A percentile compares a stretch with the other conserved stretches of the same genome.
Conservation (phyloP, 2,888 invertebrate genomes). For the Pachycephus smyrnensis region DNA sequence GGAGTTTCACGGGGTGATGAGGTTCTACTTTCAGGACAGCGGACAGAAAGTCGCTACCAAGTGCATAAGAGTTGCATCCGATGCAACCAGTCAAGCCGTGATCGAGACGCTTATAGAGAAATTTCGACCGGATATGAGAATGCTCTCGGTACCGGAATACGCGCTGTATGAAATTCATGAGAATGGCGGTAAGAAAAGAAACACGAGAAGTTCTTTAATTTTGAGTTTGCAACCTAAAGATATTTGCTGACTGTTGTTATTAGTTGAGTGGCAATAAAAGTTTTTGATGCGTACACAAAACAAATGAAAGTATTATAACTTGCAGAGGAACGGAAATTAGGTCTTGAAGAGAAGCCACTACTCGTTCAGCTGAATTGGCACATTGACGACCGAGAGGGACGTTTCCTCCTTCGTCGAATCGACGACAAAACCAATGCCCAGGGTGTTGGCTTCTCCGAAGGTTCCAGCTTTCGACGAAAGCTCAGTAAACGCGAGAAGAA, state of each 20-base stretch:
- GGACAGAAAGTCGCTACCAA: slow-evolving; percentile 99
- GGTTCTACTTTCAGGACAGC: slow-evolving; percentile 99
- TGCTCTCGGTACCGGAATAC: slow-evolving; percentile 80
- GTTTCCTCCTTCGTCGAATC: slow-evolving; percentile 92
- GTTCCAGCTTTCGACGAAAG: slow-evolving; percentile 90
- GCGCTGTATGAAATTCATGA: slow-evolving; percentile 80
- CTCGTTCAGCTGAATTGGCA: slow-evolving; percentile 99
- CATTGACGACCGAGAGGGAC: slow-evolving; percentile 97
- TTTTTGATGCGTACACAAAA: neutral
- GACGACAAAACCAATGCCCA: slow-evolving; percentile 83
- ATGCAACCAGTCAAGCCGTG: slow-evolving; percentile 95
- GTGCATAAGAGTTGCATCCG: slow-evolving; percentile 97
- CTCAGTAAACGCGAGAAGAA: slow-evolving; percentile 98
- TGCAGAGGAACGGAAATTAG: slow-evolving; percentile 88
- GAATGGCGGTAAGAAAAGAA: slow-evolving; percentile 72
- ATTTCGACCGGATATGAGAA: slow-evolving; percentile 99
- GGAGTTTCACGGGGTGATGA: slow-evolving; percentile 99
- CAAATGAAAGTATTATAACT: slow-evolving; percentile 12
- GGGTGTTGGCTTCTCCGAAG: slow-evolving; percentile 77
- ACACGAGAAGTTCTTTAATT: neutral
- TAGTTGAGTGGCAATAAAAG: neutral
- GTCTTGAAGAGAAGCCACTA: slow-evolving; percentile 93
- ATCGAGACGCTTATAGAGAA: slow-evolving; percentile 98
- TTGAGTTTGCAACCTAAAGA: neutral
- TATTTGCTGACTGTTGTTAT: neutral